Evolutionary conservation across 2,888 invertebrate species (phyloP).

Genomic region (Drosophila paracracens): DNA sequence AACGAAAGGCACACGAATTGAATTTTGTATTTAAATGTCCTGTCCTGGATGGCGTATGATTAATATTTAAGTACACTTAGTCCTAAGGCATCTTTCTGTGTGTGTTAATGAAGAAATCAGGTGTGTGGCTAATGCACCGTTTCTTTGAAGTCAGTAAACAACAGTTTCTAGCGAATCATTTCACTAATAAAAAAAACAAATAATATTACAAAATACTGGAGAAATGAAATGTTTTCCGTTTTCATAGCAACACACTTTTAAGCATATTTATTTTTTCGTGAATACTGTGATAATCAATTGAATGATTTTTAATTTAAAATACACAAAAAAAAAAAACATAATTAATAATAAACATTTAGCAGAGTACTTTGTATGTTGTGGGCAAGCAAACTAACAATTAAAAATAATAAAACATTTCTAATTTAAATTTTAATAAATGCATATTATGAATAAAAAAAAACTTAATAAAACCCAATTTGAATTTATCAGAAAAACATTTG

Average conservation of each 20-base stretch:
- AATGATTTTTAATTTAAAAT: constrained; percentile 81
- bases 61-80: constrained; percentile 63
- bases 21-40: constrained; percentile 31
- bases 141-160: constrained; percentile 53
- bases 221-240: constrained; percentile 25
- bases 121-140: constrained; percentile 11
- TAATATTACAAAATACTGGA: constrained; percentile 9
- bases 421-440: constrained; percentile 48
- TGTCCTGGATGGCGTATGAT: constrained; percentile 49
- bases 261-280: constrained; percentile 82
- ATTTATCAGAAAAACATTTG: constrained; percentile 61
- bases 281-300: constrained; percentile 84
- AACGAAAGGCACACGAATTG: constrained; percentile 14
- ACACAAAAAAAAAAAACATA: constrained; percentile 30
- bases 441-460: constrained; percentile 6
- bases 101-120: background rate
- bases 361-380: constrained; percentile 62
- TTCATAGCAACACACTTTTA: constrained; percentile 49
- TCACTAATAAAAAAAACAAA: constrained; percentile 33
- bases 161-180: constrained; percentile 67
- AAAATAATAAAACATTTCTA: constrained; percentile 26
- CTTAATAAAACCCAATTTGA: constrained; percentile 47
- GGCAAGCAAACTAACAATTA: constrained; percentile 58
- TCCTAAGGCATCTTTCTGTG: constrained; percentile 19
- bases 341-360: constrained; percentile 37